phyloP scores from a whole-genome alignment of 2,797 vertebrate genomes.

The Buphagus erythrorhynchus region DNA sequence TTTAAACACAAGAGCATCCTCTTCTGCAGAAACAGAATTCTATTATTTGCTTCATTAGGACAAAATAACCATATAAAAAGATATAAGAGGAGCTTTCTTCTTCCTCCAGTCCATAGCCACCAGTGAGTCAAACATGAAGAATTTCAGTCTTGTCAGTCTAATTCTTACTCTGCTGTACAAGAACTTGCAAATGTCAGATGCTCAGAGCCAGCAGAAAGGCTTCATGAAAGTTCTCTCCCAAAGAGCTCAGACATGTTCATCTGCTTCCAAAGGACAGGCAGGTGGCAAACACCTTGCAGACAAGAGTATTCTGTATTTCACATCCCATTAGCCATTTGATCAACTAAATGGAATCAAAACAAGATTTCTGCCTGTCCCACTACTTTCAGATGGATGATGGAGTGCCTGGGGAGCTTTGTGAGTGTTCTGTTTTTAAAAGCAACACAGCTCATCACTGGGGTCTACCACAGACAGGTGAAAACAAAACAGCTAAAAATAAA shows the following conservation, averaged over 20 bases:
- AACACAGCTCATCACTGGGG: rapidly evolving
- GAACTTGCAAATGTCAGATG: not conserved
- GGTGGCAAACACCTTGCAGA: not conserved
- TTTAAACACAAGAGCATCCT: not conserved
- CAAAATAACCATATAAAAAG: not conserved
- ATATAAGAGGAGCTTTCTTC: not conserved
- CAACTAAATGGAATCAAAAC: not conserved
- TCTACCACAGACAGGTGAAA: not conserved
- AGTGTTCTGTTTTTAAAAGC: not conserved
- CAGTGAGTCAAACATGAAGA: not conserved
- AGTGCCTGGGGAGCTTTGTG: not conserved
- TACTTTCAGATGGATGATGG: not conserved
- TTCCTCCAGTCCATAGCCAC: not conserved
- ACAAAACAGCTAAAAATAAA: not conserved
- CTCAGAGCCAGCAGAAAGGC: not conserved
- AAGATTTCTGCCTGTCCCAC: not conserved
- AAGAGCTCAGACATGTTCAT: not conserved
- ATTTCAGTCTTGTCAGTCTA: not conserved
- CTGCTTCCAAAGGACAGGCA: not conserved
- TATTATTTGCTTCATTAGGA: not conserved
- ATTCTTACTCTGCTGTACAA: not conserved
- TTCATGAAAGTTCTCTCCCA: not conserved
- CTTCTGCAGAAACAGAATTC: not conserved
- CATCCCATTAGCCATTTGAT: not conserved
- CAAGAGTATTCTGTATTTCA: not conserved